Conservation (phyloP, 2,113 vertebrate genomes). For the Bos javanicus region DNA sequence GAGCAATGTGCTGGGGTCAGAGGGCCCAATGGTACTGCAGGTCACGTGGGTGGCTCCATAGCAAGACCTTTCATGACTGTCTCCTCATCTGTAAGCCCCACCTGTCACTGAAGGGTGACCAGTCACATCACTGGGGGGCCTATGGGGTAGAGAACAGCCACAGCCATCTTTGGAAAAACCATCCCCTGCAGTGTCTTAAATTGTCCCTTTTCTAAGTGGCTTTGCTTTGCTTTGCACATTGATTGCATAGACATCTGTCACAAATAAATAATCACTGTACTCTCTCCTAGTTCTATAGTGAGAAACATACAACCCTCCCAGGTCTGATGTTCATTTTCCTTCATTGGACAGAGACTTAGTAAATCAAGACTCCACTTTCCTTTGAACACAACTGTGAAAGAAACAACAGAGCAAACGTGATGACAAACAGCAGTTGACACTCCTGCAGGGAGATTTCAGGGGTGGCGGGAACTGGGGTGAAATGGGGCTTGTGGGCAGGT, state of each 20-base stretch:
- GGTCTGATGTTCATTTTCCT: background rate
- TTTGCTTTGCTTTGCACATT: background rate
- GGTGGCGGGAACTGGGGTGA: background rate
- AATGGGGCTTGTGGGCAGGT: fast-evolving
- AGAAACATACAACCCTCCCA: background rate
- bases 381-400: background rate
- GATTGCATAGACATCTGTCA: background rate
- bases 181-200: fast-evolving
- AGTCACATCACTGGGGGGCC: background rate
- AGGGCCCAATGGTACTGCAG: background rate
- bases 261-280: background rate
- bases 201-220: background rate
- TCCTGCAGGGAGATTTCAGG: background rate
- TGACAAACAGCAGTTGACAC: background rate
- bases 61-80: background rate
- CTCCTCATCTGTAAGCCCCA: background rate
- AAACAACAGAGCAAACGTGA: background rate
- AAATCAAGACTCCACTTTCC: background rate
- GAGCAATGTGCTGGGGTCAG: background rate
- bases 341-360: background rate
- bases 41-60: background rate
- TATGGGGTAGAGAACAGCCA: background rate
- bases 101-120: background rate
- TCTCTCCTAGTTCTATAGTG: background rate
- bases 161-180: background rate